phyloP scores from a whole-genome alignment of 2,888 invertebrate species.

The Heliconius sara region DNA sequence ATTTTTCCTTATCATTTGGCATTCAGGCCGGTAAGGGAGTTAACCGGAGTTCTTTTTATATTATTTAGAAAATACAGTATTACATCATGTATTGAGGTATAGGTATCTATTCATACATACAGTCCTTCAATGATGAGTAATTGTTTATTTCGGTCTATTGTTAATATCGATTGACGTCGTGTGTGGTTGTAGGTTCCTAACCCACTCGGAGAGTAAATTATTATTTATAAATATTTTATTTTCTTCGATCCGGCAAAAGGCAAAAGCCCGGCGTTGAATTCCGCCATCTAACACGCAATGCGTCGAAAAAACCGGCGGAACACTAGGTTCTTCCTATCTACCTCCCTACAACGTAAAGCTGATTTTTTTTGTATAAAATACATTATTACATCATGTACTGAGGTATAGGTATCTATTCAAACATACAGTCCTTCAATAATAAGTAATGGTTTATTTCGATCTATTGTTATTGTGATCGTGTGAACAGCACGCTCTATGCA shows the following conservation, averaged over 20 bases:
- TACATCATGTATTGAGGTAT: neutral
- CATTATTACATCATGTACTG: conserved; percentile 12
- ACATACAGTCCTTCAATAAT: neutral
- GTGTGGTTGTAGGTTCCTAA: too few species aligned
- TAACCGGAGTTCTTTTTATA: conserved; percentile 26
- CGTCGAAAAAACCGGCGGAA: too few species aligned
- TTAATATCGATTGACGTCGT: neutral
- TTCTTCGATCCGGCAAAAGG: too few species aligned
- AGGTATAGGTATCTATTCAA: neutral
- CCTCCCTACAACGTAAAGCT: too few species aligned
- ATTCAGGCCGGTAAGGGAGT: conserved; percentile 32
- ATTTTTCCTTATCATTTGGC: conserved; percentile 35
- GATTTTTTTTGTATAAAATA: neutral
- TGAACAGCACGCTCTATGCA: conserved; percentile 18
- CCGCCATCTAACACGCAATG: too few species aligned
- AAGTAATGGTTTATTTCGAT: neutral
- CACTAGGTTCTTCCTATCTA: too few species aligned
- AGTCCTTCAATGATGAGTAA: neutral
- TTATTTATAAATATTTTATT: too few species aligned
- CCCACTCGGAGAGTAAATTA: too few species aligned
- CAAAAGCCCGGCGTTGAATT: too few species aligned
- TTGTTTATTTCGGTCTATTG: conserved; percentile 15
- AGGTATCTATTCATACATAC: neutral
- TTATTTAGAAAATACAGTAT: neutral
- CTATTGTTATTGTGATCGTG: conserved; percentile 25